Conservation (phyloP, 2,113 vertebrate genomes). For the Sula dactylatra region DNA sequence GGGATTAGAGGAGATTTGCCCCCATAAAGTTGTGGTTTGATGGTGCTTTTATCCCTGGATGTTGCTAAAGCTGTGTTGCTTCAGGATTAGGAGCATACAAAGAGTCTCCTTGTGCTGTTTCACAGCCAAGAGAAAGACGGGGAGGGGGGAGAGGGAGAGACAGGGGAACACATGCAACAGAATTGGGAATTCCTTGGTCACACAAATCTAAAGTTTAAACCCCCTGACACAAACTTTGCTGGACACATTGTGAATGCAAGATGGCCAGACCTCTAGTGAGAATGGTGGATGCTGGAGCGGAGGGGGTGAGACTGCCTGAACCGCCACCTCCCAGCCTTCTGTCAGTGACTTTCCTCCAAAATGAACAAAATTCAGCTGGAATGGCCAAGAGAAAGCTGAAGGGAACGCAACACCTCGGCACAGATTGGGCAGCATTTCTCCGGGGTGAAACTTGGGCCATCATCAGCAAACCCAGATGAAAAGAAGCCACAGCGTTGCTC, state of each 20-base stretch:
- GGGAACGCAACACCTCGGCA: not conserved
- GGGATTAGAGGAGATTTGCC: slow-evolving; percentile 97
- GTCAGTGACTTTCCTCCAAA: not conserved
- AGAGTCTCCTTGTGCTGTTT: slow-evolving; percentile 92
- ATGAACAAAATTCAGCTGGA: not conserved
- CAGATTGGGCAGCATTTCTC: not conserved
- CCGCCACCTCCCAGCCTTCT: not conserved
- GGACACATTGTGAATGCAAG: slow-evolving; percentile 69
- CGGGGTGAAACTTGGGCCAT: not conserved
- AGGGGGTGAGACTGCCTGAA: not conserved
- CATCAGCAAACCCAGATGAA: not conserved
- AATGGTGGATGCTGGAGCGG: not conserved
- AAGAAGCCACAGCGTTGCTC: not conserved
- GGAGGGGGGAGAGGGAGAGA: slow-evolving; percentile 73
- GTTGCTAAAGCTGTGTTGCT: slow-evolving; percentile 95
- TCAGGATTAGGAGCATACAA: slow-evolving; percentile 93
- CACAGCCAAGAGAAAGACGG: slow-evolving; percentile 82
- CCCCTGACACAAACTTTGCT: slow-evolving; percentile 74
- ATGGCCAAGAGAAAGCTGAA: not conserved
- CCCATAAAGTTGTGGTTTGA: slow-evolving; percentile 98
- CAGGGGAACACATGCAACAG: slow-evolving; percentile 72
- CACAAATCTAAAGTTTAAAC: slow-evolving; percentile 74
- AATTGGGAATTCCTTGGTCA: slow-evolving; percentile 71
- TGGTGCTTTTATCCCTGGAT: slow-evolving; percentile 97
- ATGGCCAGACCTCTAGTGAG: slow-evolving; percentile 54